Evolutionary conservation across 2,888 invertebrate genomes (phyloP), one percentile per base, ranked within the genome.

Genomic region (Drosophila ustulata): DNA sequence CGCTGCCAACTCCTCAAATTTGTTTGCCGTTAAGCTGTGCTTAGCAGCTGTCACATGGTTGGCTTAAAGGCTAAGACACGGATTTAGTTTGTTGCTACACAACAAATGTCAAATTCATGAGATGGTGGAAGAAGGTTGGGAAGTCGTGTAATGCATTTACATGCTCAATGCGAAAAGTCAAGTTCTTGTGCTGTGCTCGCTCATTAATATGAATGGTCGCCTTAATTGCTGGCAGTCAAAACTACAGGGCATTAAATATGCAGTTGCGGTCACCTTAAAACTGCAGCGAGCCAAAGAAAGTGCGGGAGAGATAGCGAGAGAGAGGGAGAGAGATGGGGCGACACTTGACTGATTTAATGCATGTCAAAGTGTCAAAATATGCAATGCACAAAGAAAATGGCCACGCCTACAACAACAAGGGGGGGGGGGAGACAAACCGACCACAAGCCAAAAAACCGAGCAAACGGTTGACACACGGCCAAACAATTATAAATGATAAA

Each of bases 361-460:
- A 88, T 88, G 84, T 83, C 87, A 83, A 86, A 83, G 83, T 88
- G 83, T 83, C 88, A 88, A 83, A 83, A 88, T 83, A 69, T 88
- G 75, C 68, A 52, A 77, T 83, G 87, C 71, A 78, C 84, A 88
- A 81, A 88, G 82, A 58, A 69, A 66, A 56, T 50, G 47, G 28
- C 57, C 59, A 53, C 59, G 55, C 74, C 74, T 37, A 41, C 47
- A 25, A 13, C 18, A 25, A 18, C 47, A n/a, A n/a, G 11, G 11
- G 34, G 2, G n/a, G 34, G 25, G 18, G 7, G 39, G 37, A 11
- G 34, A 4, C 39, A 6, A 18, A 18, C 9, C 43, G 43, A 68
- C 64, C 43, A 50, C 45, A 46, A 28, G 26, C 28, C 23, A 8
- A 34, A 34, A 39, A 34, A 39, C 39, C 34, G 58, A 46, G 45